Base-by-base conservation (phyloP, 1,140 invertebrate genomes). In the Thereuonema tuberculata region DNA sequence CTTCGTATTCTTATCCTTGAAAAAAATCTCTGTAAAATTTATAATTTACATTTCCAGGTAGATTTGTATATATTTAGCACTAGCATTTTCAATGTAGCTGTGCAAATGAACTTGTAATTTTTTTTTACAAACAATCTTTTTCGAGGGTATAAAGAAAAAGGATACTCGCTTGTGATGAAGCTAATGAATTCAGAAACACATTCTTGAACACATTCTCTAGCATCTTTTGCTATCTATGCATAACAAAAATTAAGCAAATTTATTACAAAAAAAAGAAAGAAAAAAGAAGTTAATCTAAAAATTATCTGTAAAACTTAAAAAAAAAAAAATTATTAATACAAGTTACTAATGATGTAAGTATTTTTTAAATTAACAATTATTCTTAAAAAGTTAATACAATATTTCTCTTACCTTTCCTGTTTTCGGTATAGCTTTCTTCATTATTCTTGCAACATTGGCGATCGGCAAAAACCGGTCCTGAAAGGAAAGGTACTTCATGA, bases 181-280 rank as follows among this genome's bases (percentile, higher is more conserved):
- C 93, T 96, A 68, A 99, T 97, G 71, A 99, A 99, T 71, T 99
- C 97, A 0, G 93, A 98, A 37, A 99, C 95, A 78, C 96, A 99
- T 75, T 99, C 97, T 75, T 99, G 97, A 21, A 99, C 91, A 78
- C 94, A 98, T 77, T 99, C 96, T 65, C 98, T 82, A 0, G 96
- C 94, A 78, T 99, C 97, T 80, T 99, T 99, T 0, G 96, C 93
- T 68, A 98, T 96, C 85, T 89, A n/a, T n/a, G 73, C 56, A 80
- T 78, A 62, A 43, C 1, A 47, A 60, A 47, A 27, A 43, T 12
- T 43, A 43, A 43, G n/a, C n/a, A 12, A 43, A 43, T n/a, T n/a
- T n/a, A n/a, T n/a, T n/a, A n/a, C n/a, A n/a, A n/a, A n/a, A n/a
- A n/a, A n/a, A n/a, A n/a, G n/a, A n/a, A n/a, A n/a, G n/a, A n/a